phyloP scores from a whole-genome alignment of 2,888 invertebrate species.

The Danaus chrysippus region DNA sequence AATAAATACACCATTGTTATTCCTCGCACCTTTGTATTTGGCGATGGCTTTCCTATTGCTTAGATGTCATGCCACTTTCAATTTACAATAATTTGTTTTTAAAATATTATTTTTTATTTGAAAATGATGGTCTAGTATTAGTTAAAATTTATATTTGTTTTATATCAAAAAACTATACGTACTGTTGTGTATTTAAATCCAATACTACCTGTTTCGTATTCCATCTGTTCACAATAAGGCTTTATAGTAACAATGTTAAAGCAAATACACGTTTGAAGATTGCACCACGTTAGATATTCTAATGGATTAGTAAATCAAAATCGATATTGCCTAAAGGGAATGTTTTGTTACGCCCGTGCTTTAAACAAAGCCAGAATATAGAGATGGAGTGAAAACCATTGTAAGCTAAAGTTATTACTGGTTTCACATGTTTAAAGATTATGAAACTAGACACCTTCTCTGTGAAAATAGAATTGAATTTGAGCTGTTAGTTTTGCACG shows the following conservation, averaged over 20 bases:
- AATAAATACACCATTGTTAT: constrained; percentile 39
- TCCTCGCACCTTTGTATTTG: constrained; percentile 23
- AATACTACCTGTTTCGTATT: not conserved
- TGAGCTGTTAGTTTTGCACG: too few species aligned
- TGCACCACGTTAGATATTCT: not conserved
- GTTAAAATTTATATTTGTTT: too few species aligned
- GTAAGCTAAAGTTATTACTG: constrained; percentile 14
- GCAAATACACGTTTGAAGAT: not conserved
- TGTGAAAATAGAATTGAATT: not conserved
- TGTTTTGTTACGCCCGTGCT: constrained; percentile 9
- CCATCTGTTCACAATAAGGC: not conserved
- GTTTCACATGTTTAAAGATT: constrained; percentile 6
- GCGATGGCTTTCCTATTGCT: constrained; percentile 10
- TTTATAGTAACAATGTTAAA: not conserved
- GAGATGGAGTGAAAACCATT: constrained; percentile 10
- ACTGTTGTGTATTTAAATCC: too few species aligned
- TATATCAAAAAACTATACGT: too few species aligned
- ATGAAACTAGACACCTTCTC: not conserved
- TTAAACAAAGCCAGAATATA: constrained; percentile 12
- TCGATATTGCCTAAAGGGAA: constrained; percentile 7
- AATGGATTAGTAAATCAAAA: constrained; percentile 10
- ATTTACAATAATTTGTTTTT: not conserved
- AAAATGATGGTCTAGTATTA: too few species aligned
- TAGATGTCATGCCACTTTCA: not conserved
- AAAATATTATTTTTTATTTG: not conserved